Conservation (phyloP, 2,888 invertebrate species). For the Sturmia bella region DNA sequence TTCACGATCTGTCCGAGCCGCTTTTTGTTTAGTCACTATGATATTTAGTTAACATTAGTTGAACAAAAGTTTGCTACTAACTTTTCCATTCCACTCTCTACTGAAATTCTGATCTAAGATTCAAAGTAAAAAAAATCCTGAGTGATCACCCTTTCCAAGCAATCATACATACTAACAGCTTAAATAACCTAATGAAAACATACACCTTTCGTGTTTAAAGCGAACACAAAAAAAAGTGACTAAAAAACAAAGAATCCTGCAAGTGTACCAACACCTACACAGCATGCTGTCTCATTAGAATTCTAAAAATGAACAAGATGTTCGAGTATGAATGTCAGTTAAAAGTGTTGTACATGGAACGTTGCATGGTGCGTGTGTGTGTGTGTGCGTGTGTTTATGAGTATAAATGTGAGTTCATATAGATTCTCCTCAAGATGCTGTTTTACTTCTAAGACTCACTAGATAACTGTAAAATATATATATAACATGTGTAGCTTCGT, state of each 20-base stretch:
- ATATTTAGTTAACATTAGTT: too few relatives aligned
- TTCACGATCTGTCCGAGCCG: too few relatives aligned
- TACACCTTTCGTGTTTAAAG: background rate
- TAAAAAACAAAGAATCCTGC: slow-evolving; percentile 32
- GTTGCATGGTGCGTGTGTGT: background rate
- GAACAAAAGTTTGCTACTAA: too few relatives aligned
- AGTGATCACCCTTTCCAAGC: too few relatives aligned
- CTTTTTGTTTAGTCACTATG: too few relatives aligned
- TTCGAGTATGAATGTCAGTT: slow-evolving; percentile 2
- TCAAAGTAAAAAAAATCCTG: too few relatives aligned
- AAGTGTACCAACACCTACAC: slow-evolving; percentile 45
- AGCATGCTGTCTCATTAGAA: slow-evolving; percentile 72
- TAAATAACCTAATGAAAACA: slow-evolving; percentile 20
- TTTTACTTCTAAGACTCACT: slow-evolving; percentile 59
- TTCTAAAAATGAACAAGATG: slow-evolving; percentile 67
- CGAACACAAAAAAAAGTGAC: background rate
- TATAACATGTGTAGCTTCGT: slow-evolving; percentile 19
- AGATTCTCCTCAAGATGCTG: slow-evolving; percentile 62
- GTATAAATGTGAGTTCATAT: slow-evolving; percentile 1
- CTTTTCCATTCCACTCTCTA: too few relatives aligned
- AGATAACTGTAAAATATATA: slow-evolving; percentile 46
- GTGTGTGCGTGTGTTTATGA: slow-evolving; percentile 1
- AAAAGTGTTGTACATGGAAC: background rate
- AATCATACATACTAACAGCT: slow-evolving; percentile 1
- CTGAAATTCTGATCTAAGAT: too few relatives aligned